Conservation (phyloP, 1,140 invertebrate genomes). For the Eciton burchellii region DNA sequence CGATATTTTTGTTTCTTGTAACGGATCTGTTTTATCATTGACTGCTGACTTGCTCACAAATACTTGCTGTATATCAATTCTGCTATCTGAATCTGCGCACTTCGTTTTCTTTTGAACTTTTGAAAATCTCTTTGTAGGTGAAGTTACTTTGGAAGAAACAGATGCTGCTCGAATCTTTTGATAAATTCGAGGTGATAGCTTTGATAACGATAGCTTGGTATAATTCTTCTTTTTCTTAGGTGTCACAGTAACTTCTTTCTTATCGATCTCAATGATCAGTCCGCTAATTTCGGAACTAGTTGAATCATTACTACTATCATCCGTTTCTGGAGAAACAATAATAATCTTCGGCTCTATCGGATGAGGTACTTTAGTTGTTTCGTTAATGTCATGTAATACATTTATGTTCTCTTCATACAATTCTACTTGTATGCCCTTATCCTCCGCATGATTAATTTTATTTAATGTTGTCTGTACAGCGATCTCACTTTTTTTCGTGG, state of each 20-base stretch:
- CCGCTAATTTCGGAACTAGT: slow-evolving; percentile 69
- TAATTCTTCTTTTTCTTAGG: slow-evolving; percentile 70
- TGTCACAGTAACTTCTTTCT: slow-evolving; percentile 74
- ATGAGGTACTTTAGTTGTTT: slow-evolving; percentile 26
- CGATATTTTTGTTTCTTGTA: slow-evolving; percentile 42
- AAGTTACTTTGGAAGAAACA: slow-evolving; percentile 55
- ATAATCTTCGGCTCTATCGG: slow-evolving; percentile 78
- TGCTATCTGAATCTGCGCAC: slow-evolving; percentile 14
- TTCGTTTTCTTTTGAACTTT: slow-evolving; percentile 65
- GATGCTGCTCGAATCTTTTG: slow-evolving; percentile 70
- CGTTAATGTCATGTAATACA: neutral
- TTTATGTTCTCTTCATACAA: slow-evolving; percentile 25
- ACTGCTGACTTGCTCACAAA: slow-evolving; percentile 50
- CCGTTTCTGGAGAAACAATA: slow-evolving; percentile 75
- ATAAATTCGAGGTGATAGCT: slow-evolving; percentile 52
- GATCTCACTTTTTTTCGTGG: slow-evolving; percentile 68
- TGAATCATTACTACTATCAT: slow-evolving; percentile 74
- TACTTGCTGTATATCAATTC: slow-evolving; percentile 63
- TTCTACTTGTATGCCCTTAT: slow-evolving; percentile 80
- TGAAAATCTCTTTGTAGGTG: slow-evolving; percentile 65
- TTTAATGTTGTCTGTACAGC: slow-evolving; percentile 77
- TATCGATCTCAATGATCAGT: slow-evolving; percentile 77
- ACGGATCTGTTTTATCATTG: slow-evolving; percentile 59
- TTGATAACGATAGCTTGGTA: slow-evolving; percentile 28
- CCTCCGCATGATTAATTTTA: slow-evolving; percentile 62